phyloP scores from a whole-genome alignment of 2,113 vertebrate genomes.

The Pelodiscus sinensis region DNA sequence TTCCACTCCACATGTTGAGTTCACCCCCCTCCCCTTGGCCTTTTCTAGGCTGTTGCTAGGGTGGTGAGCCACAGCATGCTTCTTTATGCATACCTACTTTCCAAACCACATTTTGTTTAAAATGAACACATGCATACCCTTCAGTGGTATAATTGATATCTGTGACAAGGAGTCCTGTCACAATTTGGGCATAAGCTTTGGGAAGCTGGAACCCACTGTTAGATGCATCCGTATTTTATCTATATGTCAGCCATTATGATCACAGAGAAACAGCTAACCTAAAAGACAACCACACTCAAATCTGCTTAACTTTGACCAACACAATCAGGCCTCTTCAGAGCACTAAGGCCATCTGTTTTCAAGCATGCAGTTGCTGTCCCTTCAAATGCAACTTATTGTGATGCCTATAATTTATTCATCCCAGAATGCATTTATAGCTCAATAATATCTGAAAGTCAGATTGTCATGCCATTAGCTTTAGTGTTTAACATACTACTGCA shows the following conservation, averaged over 20 bases:
- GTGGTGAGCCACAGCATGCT: too few relatives aligned
- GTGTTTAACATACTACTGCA: neutral
- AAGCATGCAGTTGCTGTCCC: neutral
- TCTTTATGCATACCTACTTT: too few relatives aligned
- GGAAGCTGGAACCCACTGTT: too few relatives aligned
- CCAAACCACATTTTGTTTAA: too few relatives aligned
- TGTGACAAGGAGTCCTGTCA: too few relatives aligned
- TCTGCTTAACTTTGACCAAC: neutral
- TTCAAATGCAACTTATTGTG: neutral
- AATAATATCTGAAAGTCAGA: neutral
- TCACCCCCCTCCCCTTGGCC: too few relatives aligned
- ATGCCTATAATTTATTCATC: neutral
- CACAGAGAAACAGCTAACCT: neutral
- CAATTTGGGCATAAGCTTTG: too few relatives aligned
- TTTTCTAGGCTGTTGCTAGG: too few relatives aligned
- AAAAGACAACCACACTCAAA: neutral
- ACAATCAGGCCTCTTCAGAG: neutral
- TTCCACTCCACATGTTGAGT: too few relatives aligned
- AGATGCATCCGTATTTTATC: too few relatives aligned
- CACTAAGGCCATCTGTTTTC: conserved; percentile 3
- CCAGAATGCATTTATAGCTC: neutral
- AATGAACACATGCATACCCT: too few relatives aligned
- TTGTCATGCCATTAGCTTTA: neutral
- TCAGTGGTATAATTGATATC: too few relatives aligned
- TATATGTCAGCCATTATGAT: neutral